Evolutionary conservation across 2,113 vertebrate genomes (phyloP), one percentile per base, ranked within the genome.

Genomic region (Cephalopterus ornatus): DNA sequence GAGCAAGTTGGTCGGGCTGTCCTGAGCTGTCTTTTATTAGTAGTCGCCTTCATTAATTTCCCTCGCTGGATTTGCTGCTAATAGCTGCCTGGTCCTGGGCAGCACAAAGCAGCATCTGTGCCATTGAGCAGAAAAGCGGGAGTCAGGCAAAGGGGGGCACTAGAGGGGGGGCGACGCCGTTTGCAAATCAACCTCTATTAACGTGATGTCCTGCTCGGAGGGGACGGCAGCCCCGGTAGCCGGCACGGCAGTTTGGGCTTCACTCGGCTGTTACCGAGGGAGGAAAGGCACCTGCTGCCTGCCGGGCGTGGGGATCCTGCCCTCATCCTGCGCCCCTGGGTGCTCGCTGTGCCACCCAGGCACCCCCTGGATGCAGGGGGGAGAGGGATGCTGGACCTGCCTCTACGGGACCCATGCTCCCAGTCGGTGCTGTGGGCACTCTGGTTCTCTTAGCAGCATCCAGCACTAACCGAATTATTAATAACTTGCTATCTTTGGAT

Each of bases 81-180:
- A 98, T 98, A 98, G 98, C 97, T 90, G 97, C 98, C 95, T 85
- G 97, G 97, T 92, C 95, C 95, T 89, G 92, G 96, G 92, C 96
- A 96, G 97, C 97, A 98, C 97, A 98, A 98, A 98, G 98, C 98
- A 95, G 97, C 98, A 98, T 98, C 98, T 98, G 98, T 98, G 98
- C 98, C 97, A 97, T 95, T 98, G 98, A 98, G 97, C 89, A 95
- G 97, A 93, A 94, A 98, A 98, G 97, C 96, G 94, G 97, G 98
- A 97, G 96, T 95, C 96, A 91, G 95, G 98, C 98, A 97, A 97
- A 97, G 96, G 91, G 78, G 97, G 95, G 85, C 66, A 11, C 10
- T 7, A 81, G 52, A 77, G 67, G 47, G 52, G 94, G 76, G 70
- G 66, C 32, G 98, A 96, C 91, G 95, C 97, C 97, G 95, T 98